Evolutionary conservation across 2,113 vertebrate genomes (phyloP), one percentile per base, ranked within the genome.

Genomic region (Eidolon helvum): DNA sequence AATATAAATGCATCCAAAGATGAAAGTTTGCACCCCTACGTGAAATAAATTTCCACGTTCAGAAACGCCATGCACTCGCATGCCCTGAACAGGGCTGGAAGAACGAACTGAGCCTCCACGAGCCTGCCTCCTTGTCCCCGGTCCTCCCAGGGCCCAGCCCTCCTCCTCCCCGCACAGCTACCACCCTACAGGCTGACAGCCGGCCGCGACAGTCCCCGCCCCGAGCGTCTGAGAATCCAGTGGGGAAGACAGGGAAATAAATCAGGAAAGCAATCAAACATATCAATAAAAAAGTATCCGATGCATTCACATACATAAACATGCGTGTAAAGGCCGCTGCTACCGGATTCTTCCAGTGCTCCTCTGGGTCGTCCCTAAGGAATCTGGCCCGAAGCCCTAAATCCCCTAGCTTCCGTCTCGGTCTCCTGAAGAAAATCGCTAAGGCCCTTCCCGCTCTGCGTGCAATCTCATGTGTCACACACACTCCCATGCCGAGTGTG

Each of bases 271-370:
- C 65, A 40, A 53, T 10, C 9, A 22, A 6, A 7, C 1, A 24
- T 4, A 7, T 6, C 21, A 19, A 16, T 0, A 0, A 0, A 7
- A 3, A 11, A 18, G 3, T 2, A 18, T 2, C 50, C 11, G 19
- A 1, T 1, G 40, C 40, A 19, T 7, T 10, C 1, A 6, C 18
- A 15, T 12, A 2, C 18, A 8, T 28, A 22, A 2, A 80, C 26
- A 4, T 2, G 4, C 0, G 7, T 8, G 77, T 7, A 12, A 5
- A 65, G n/a, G 43, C 28, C 50, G 0, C 10, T 5, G 59, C 26
- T 3, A 1, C 8, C 1, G 9, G 28, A 35, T 14, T 22, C 66
- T 33, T 9, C 8, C 28, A 0, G 0, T 0, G 18, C 26, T 3
- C 0, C 16, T 26, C 33, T 3, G 3, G 30, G 24, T 1, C 33